phyloP scores from a whole-genome alignment of 2,888 invertebrate species.

The Lycocerus yunnanus region DNA sequence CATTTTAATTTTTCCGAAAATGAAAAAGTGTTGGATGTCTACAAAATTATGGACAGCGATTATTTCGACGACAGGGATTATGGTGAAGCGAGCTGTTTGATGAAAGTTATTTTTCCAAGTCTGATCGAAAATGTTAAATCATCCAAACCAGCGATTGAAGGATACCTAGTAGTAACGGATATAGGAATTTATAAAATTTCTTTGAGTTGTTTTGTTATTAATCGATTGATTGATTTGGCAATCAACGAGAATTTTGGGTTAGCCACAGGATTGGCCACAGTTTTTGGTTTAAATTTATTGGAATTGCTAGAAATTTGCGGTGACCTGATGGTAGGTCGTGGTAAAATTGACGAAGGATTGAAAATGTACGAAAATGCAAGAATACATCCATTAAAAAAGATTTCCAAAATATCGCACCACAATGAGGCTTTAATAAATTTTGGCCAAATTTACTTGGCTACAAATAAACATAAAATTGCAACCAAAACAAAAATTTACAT shows the following conservation, averaged over 20 bases:
- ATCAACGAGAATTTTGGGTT: slow-evolving; percentile 60
- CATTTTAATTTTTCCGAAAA: slow-evolving; percentile 59
- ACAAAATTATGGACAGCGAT: slow-evolving; percentile 56
- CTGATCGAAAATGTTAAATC: slow-evolving; percentile 56
- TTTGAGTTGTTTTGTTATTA: slow-evolving; percentile 54
- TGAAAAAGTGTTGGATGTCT: slow-evolving; percentile 59
- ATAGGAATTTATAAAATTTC: slow-evolving; percentile 62
- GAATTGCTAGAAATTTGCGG: slow-evolving; percentile 78
- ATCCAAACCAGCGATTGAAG: slow-evolving; percentile 58
- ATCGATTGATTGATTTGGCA: slow-evolving; percentile 62
- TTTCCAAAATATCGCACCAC: slow-evolving; percentile 66
- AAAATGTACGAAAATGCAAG: slow-evolving; percentile 74
- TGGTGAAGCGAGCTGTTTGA: slow-evolving; percentile 41
- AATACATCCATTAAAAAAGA: slow-evolving; percentile 61
- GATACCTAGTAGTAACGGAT: slow-evolving; percentile 65
- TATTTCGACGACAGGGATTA: slow-evolving; percentile 20
- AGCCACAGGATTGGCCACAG: slow-evolving; percentile 62
- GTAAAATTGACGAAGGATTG: slow-evolving; percentile 76
- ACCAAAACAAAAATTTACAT: slow-evolving; percentile 66
- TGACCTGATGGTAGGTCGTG: slow-evolving; percentile 76
- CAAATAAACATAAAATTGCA: slow-evolving; percentile 61
- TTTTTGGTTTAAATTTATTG: slow-evolving; percentile 67
- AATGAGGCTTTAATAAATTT: slow-evolving; percentile 65
- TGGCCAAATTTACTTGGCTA: slow-evolving; percentile 60
- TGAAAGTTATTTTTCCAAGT: slow-evolving; percentile 53